Evolutionary conservation across 1,140 invertebrate species (phyloP).

Genomic region (Drosophila serrata): DNA sequence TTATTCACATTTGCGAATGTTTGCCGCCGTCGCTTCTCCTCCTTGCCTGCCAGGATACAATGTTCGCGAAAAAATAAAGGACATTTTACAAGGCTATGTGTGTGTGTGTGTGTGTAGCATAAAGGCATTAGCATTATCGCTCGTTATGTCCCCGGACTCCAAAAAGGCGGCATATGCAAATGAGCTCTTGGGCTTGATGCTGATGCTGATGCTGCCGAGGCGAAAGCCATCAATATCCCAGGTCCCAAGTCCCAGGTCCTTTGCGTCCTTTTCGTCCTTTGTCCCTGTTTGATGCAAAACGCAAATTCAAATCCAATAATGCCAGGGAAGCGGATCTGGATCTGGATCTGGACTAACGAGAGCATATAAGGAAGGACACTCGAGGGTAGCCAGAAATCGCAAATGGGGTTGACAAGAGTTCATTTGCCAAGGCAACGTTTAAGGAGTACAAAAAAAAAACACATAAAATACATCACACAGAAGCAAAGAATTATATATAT

Average conservation of each 20-base stretch:
- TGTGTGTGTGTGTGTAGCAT: constrained; percentile 61
- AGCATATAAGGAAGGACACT: constrained; percentile 35
- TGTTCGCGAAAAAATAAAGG: constrained; percentile 74
- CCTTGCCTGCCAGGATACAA: constrained; percentile 50
- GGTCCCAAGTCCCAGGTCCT: constrained; percentile 1
- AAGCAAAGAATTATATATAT: background rate
- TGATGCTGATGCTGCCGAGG: constrained; percentile 21
- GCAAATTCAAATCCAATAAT: constrained; percentile 78
- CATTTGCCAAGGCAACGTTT: background rate
- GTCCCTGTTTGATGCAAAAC: constrained; percentile 36
- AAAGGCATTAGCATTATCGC: constrained; percentile 84
- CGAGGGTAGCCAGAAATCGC: constrained; percentile 15
- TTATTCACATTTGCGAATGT: constrained; percentile 73
- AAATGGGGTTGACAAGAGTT: constrained; percentile 12
- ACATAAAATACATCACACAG: background rate
- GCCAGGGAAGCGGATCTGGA: constrained; percentile 42
- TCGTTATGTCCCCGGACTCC: constrained; percentile 76
- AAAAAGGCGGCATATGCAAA: constrained; percentile 73
- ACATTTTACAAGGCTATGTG: constrained; percentile 64
- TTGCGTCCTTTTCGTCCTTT: background rate
- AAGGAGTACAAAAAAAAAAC: background rate
- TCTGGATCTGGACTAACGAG: constrained; percentile 50
- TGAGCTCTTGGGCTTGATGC: constrained; percentile 44
- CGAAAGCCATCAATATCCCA: constrained; percentile 73
- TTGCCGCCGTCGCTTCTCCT: background rate